Evolutionary conservation across 2,797 vertebrate species (phyloP).

Genomic region (Pantherophis alleghaniensis): DNA sequence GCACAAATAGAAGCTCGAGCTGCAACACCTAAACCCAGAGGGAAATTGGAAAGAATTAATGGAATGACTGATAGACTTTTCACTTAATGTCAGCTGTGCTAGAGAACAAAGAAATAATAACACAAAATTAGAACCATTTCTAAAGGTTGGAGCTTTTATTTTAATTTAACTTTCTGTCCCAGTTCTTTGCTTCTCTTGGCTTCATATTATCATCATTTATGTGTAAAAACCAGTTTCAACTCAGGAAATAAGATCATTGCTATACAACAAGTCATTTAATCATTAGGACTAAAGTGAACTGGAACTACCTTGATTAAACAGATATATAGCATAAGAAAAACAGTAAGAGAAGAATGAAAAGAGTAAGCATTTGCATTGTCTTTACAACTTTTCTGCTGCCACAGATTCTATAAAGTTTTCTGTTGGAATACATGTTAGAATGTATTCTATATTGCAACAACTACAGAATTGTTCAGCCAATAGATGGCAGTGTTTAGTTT

Average conservation of each 20-base stretch:
- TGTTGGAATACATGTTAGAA: too few species aligned
- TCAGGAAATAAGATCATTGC: constrained; percentile 42
- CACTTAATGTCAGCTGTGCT: constrained; percentile 23
- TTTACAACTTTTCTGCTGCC: not conserved
- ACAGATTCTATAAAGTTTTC: not conserved
- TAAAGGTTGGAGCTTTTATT: constrained; percentile 31
- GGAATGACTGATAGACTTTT: constrained; percentile 17
- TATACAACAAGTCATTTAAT: constrained; percentile 47
- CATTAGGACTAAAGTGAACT: constrained; percentile 39
- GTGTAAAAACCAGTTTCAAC: constrained; percentile 32
- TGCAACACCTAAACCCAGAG: not conserved
- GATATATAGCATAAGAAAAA: constrained; percentile 5
- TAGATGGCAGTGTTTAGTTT: too few species aligned
- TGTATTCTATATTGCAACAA: too few species aligned
- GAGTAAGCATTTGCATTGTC: not conserved
- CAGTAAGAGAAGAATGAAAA: constrained; percentile 14
- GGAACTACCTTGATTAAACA: constrained; percentile 32
- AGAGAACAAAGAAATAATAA: not conserved
- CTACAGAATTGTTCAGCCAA: too few species aligned
- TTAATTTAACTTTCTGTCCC: constrained; percentile 26
- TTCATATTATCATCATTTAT: constrained; percentile 38
- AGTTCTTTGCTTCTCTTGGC: constrained; percentile 6
- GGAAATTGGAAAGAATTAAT: not conserved
- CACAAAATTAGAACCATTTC: constrained; percentile 24
- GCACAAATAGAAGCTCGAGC: not conserved